Evolutionary conservation across 64 coral and sea anemone genomes (phyloP).

Genomic region (Pachyseris speciosa): DNA sequence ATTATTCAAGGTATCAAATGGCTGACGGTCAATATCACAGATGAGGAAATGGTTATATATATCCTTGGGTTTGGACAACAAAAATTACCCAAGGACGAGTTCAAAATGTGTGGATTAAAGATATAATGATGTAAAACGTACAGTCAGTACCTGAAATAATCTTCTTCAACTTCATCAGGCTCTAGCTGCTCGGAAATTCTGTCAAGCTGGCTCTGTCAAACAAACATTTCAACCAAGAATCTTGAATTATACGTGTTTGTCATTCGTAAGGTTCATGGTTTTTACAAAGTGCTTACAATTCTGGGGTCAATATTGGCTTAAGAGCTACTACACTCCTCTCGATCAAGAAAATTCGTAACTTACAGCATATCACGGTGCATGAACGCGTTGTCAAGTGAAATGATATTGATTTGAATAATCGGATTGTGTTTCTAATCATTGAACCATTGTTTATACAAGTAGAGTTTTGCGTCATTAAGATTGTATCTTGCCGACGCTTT

Average conservation of each 20-base stretch:
- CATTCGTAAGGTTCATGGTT: background rate
- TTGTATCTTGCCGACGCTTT: background rate
- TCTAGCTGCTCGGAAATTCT: constrained; percentile 79
- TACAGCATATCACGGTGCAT: too few species aligned
- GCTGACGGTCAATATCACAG: too few species aligned
- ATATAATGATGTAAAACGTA: too few species aligned
- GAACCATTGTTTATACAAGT: background rate
- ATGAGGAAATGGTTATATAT: too few species aligned
- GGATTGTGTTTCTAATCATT: background rate
- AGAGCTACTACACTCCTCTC: too few species aligned
- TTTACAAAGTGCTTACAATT: background rate
- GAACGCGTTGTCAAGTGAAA: background rate
- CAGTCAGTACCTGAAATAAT: constrained; percentile 89
- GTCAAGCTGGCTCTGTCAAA: constrained; percentile 63
- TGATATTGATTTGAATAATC: background rate
- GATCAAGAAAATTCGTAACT: too few species aligned
- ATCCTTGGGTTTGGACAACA: too few species aligned
- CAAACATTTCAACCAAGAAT: background rate
- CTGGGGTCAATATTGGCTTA: too few species aligned
- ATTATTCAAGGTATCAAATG: too few species aligned
- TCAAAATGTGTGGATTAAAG: too few species aligned
- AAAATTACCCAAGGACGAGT: too few species aligned
- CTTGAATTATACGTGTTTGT: background rate
- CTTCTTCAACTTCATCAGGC: constrained; percentile 91
- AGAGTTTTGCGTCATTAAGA: background rate